phyloP scores from a whole-genome alignment of 2,888 invertebrate species.

The Chymomyza procnemis region DNA sequence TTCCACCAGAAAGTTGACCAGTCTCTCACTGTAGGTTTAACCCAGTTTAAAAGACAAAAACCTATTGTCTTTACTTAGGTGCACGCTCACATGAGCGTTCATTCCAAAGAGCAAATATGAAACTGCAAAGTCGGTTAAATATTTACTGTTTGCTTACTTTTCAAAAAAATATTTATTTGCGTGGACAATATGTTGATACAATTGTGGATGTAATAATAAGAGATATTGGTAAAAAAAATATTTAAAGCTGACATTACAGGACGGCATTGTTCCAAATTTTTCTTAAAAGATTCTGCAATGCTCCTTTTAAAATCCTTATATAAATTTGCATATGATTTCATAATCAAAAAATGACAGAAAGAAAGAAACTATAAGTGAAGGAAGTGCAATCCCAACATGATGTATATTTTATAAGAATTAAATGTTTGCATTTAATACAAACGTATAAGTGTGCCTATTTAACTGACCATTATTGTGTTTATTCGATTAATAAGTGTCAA shows the following conservation, averaged over 20 bases:
- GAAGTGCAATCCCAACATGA: too few species aligned
- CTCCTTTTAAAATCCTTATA: too few species aligned
- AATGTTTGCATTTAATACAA: not conserved
- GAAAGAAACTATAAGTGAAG: too few species aligned
- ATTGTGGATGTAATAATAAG: not conserved
- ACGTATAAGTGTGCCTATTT: not conserved
- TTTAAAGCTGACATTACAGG: not conserved
- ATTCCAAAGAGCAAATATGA: constrained; percentile 20
- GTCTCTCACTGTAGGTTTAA: not conserved
- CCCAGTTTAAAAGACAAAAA: not conserved
- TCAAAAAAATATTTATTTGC: not conserved
- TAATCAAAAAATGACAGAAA: too few species aligned
- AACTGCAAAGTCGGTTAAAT: not conserved
- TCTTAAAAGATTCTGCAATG: too few species aligned
- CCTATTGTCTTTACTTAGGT: constrained; percentile 33
- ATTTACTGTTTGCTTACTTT: not conserved
- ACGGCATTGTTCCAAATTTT: too few species aligned
- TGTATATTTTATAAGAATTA: too few species aligned
- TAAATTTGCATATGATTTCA: too few species aligned
- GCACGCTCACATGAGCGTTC: constrained; percentile 40
- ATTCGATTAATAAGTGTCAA: constrained; percentile 7
- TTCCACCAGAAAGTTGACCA: not conserved
- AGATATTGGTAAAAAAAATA: not conserved
- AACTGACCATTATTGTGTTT: not conserved
- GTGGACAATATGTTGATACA: not conserved